Evolutionary conservation across 2,797 vertebrate genomes (phyloP).

Genomic region (Lacerta bilineata): DNA sequence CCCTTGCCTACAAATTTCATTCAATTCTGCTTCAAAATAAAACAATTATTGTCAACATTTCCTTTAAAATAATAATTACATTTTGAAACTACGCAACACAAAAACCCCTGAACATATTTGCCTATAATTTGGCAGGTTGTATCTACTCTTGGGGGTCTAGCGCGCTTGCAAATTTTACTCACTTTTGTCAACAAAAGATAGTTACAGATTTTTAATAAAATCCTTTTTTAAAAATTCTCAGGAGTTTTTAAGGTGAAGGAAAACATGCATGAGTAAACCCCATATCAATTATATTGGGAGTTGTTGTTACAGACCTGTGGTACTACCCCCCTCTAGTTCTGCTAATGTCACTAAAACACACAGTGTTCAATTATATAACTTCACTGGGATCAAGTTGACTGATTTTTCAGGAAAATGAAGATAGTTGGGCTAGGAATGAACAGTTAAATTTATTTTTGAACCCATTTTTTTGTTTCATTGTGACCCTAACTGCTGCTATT

Average conservation of each 20-base stretch:
- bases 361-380: background rate
- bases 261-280: background rate
- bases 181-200: too few relatives aligned
- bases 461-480: background rate
- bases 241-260: background rate
- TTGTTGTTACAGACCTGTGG: too few relatives aligned
- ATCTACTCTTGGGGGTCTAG: too few relatives aligned
- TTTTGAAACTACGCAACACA: too few relatives aligned
- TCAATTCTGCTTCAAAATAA: too few relatives aligned
- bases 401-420: slow-evolving; percentile 10
- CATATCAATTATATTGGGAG: background rate
- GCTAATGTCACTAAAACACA: background rate
- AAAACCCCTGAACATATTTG: too few relatives aligned
- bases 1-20: too few relatives aligned
- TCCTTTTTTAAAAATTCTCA: background rate
- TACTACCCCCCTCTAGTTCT: background rate
- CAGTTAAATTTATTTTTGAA: background rate
- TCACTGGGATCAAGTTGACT: background rate
- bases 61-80: too few relatives aligned
- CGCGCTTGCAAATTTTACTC: too few relatives aligned
- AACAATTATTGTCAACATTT: too few relatives aligned
- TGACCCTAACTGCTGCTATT: background rate
- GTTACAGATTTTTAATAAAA: too few relatives aligned
- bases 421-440: background rate
- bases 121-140: too few relatives aligned